Evolutionary conservation across 2,797 vertebrate species (phyloP).

Genomic region (Tapera naevia): DNA sequence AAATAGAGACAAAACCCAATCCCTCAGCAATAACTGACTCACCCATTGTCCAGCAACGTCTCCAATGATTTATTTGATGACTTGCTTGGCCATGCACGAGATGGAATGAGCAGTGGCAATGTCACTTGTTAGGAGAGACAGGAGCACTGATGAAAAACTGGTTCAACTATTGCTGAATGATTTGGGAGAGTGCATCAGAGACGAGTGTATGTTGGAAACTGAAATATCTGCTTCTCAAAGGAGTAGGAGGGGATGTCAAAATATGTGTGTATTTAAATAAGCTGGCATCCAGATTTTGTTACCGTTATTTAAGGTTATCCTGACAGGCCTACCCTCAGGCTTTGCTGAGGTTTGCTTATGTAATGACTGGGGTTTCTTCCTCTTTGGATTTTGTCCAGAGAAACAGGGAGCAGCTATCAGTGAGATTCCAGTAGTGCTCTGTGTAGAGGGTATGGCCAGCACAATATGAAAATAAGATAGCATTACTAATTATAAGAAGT

Average conservation of each 20-base stretch:
- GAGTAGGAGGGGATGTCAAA: background rate
- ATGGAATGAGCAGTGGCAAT: background rate
- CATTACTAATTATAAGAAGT: background rate
- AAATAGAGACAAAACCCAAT: background rate
- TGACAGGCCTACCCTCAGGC: background rate
- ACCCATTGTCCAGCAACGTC: background rate
- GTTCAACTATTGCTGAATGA: background rate
- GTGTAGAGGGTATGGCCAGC: background rate
- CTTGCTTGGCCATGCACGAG: background rate
- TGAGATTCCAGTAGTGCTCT: background rate
- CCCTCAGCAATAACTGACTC: background rate
- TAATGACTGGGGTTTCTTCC: background rate
- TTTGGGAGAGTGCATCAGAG: background rate
- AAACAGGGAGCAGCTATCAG: background rate
- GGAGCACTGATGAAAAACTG: background rate
- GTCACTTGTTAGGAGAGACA: background rate
- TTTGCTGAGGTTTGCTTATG: background rate
- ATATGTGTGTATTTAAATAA: background rate
- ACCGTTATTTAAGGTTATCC: background rate
- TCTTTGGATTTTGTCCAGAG: background rate
- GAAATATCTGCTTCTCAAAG: background rate
- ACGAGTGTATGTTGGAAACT: background rate
- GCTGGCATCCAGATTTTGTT: background rate
- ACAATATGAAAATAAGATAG: background rate
- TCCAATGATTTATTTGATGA: slow-evolving; percentile 2